Evolutionary conservation across 2,888 invertebrate genomes (phyloP), one percentile per base, ranked within the genome.

Genomic region (Aproaerema taeniolella): DNA sequence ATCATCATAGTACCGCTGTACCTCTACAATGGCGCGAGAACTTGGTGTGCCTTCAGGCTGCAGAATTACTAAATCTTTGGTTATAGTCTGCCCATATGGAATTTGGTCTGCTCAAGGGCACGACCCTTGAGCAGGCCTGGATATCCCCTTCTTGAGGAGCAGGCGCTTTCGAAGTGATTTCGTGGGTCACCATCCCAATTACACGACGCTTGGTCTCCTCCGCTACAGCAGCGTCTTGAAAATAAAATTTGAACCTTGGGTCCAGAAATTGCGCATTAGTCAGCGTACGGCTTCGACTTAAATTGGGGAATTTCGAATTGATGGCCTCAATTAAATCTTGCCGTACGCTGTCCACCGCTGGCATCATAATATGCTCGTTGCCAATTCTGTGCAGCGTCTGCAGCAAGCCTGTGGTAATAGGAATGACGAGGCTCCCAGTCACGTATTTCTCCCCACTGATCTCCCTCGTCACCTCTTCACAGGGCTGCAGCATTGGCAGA

Each of bases 401-500:
- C n/a, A 13, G 4, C 7, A 30, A n/a, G 6, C 13, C 30, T 14
- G 14, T 30, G 12, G 30, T 30, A 8, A 30, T 30, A 13, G 30
- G 30, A 13, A 35, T 35, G 2, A 35, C 35, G 8, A 20, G 10
- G 10, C 35, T 35, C 6, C 25, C 35, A 2, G 35, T 35, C 14
- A 35, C 13, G n/a, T 35, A 35, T 28, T 35, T 35, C 6, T 25
- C 25, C 5, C 35, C 35, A 10, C 35, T 38, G 14, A 38, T 11
- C 24, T 37, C 32, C 25, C n/a, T 11, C 1, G 35, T 35, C 13
- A 25, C 35, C 10, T 59, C 52, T 10, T 63, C 52, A 17, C 57
- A 58, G 4, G 58, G 57, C 25, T 51, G 43, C 35, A 63, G 44
- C 20, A 53, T 38, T 43, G 43, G 1, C 14, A 16, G 8, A 57